phyloP scores from a whole-genome alignment of 2,113 vertebrate genomes.

The Lagopus muta region DNA sequence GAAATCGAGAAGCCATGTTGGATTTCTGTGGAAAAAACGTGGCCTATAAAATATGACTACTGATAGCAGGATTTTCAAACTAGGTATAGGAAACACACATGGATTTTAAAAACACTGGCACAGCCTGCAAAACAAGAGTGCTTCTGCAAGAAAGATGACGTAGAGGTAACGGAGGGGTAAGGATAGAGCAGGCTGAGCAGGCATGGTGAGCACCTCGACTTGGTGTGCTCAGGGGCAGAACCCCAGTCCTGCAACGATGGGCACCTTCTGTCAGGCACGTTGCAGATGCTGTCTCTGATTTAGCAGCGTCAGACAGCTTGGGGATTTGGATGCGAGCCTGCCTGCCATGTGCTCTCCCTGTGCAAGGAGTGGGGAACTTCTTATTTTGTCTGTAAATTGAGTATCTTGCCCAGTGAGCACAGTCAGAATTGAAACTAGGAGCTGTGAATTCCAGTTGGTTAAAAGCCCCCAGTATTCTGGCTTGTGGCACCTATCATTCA shows the following conservation, averaged over 20 bases:
- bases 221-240: accelerated
- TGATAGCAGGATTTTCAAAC: neutral
- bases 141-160: neutral
- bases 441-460: neutral
- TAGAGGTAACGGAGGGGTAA: neutral
- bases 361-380: neutral
- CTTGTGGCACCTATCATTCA: neutral
- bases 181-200: neutral
- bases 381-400: neutral
- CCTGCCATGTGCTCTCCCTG: neutral
- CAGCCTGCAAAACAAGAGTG: neutral
- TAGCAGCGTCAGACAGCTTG: neutral
- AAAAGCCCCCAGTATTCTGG: neutral
- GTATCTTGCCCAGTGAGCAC: neutral
- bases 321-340: neutral
- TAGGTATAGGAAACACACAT: neutral
- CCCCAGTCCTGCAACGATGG: accelerated
- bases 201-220: neutral
- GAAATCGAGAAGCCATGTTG: neutral
- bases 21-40: neutral
- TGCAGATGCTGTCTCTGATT: neutral
- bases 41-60: neutral
- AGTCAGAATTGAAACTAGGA: conserved; percentile 4
- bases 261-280: neutral
- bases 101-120: neutral